Percentiles rank a stretch among this genome's conserved stretches.
Evolutionary conservation across 2,888 invertebrate species (phyloP).

Genomic region (Petrolisthes cinctipes): DNA sequence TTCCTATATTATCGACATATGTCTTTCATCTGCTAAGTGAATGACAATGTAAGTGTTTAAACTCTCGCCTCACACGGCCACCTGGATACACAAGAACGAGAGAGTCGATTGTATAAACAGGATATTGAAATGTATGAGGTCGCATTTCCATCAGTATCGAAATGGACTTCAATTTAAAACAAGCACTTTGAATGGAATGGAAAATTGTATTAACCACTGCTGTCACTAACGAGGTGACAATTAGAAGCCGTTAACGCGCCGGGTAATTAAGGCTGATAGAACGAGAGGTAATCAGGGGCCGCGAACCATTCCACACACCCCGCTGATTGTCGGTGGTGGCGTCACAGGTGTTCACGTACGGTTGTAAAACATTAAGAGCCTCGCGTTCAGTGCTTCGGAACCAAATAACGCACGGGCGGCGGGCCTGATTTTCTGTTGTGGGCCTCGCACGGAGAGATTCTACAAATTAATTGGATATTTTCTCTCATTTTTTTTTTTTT

Average conservation of each 20-base stretch:
- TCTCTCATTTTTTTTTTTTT: no score
- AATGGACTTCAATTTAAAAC: constrained; percentile 10
- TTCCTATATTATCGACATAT: no score
- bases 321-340: background rate
- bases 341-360: constrained; percentile 3
- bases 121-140: background rate
- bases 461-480: no score
- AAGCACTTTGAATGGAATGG: constrained; percentile 7
- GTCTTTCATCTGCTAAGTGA: no score
- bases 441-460: no score
- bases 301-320: background rate
- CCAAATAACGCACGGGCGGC: no score
- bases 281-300: constrained; percentile 45
- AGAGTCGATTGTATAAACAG: no score
- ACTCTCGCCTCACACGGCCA: no score
- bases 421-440: no score
- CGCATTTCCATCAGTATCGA: background rate
- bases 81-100: no score
- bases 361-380: constrained; percentile 11
- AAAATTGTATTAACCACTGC: constrained; percentile 18
- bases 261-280: constrained; percentile 48
- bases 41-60: no score
- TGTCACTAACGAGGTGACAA: constrained; percentile 45
- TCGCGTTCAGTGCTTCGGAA: background rate
- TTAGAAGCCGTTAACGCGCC: constrained; percentile 39